Evolutionary conservation across 2,113 vertebrate species (phyloP).

Genomic region (Sterna hirundo): DNA sequence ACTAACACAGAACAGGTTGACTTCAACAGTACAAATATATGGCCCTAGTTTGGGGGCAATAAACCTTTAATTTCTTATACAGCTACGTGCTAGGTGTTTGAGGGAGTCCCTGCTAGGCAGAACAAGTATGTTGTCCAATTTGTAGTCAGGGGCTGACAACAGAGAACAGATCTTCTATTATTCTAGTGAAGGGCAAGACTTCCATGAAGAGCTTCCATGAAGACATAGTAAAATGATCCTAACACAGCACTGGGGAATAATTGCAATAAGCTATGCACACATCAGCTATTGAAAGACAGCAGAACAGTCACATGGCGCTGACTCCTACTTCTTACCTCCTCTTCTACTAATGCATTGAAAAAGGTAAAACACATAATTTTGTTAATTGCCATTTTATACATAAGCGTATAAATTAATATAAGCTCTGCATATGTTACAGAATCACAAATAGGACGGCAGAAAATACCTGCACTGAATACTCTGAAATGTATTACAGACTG

Average conservation of each 20-base stretch:
- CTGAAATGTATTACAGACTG: not conserved
- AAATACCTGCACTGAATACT: not conserved
- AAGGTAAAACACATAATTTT: not conserved
- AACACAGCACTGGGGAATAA: not conserved
- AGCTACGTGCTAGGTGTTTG: not conserved
- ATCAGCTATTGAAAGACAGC: not conserved
- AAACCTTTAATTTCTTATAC: not conserved
- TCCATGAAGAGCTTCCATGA: not conserved
- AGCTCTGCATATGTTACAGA: not conserved
- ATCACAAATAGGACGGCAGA: not conserved
- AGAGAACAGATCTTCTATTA: not conserved
- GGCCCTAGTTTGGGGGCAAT: not conserved
- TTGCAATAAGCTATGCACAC: not conserved
- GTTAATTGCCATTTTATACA: not conserved
- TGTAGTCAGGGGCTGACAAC: not conserved
- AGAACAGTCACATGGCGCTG: not conserved
- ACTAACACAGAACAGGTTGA: not conserved
- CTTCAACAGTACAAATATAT: not conserved
- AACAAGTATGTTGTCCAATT: not conserved
- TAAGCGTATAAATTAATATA: not conserved
- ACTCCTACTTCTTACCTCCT: not conserved
- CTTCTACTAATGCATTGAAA: not conserved
- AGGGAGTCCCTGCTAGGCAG: not conserved
- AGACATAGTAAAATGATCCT: not conserved
- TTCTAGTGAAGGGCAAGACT: not conserved